phyloP scores from a whole-genome alignment of 2,113 vertebrate species.

The Ameiurus melas region DNA sequence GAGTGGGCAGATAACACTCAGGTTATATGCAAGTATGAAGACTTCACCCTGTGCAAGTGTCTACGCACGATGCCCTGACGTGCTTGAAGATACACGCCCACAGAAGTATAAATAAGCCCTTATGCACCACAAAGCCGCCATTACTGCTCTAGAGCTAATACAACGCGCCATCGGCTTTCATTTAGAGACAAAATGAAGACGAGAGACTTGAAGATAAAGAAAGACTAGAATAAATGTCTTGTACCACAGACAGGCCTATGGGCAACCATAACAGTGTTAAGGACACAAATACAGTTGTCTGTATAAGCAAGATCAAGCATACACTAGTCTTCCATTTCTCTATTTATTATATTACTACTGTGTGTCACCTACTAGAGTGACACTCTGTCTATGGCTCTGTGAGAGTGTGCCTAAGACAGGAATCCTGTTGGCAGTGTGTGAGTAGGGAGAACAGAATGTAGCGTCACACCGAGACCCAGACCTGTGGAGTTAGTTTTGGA shows the following conservation, averaged over 20 bases:
- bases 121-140: neutral
- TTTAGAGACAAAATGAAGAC: neutral
- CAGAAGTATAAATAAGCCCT: neutral
- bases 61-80: neutral
- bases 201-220: too few relatives aligned
- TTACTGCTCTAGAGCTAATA: neutral
- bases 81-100: neutral
- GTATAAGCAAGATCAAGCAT: neutral
- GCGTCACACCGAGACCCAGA: neutral
- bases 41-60: neutral
- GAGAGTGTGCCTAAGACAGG: slow-evolving; percentile 23
- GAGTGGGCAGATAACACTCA: neutral
- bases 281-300: neutral
- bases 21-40: neutral
- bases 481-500: neutral
- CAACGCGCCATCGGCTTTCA: neutral
- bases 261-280: neutral
- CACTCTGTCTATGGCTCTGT: neutral
- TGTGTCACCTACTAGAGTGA: neutral
- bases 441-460: neutral
- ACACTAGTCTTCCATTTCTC: neutral
- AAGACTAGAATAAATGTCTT: neutral
- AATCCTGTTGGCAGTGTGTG: neutral
- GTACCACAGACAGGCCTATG: neutral
- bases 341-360: neutral